Percentiles rank a stretch among this genome's conserved stretches.
These are phyloP conservation scores for Leptinotarsa juncta DNA, from an alignment of 2,888 invertebrate genomes.

Conservation along the genomic window DNA sequence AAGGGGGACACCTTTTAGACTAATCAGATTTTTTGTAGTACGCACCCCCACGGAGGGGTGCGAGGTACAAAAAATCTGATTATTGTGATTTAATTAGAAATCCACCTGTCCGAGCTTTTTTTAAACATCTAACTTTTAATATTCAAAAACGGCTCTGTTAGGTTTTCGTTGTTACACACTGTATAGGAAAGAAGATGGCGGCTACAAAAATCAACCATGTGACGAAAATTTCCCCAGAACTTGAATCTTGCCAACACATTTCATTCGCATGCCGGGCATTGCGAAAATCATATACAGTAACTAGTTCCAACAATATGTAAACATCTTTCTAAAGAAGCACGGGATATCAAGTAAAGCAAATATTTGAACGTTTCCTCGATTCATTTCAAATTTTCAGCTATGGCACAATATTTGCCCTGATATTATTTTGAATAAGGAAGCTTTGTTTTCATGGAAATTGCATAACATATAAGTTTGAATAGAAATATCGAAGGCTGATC, in stretches of 20 bases:
- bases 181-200: too few relatives aligned
- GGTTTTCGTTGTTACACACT: too few relatives aligned
- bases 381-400: constrained; percentile 35
- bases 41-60: too few relatives aligned
- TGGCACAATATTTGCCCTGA: constrained; percentile 36
- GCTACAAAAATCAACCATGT: too few relatives aligned
- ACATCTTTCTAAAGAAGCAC: constrained; percentile 35
- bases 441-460: background rate
- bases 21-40: too few relatives aligned
- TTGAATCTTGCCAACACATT: background rate
- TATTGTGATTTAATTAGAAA: too few relatives aligned
- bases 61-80: too few relatives aligned
- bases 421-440: constrained; percentile 33
- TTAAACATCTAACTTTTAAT: too few relatives aligned
- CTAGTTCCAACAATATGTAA: constrained; percentile 38
- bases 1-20: too few relatives aligned
- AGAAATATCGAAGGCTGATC: background rate
- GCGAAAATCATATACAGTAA: constrained; percentile 25
- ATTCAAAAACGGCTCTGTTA: too few relatives aligned
- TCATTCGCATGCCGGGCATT: constrained; percentile 1
- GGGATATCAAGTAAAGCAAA: constrained; percentile 40
- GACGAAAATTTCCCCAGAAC: background rate
- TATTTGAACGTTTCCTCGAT: constrained; percentile 37
- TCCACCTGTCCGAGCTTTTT: too few relatives aligned
- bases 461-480: background rate